phyloP scores from a whole-genome alignment of 1,140 invertebrate genomes.

The Parasteatoda tepidariorum region DNA sequence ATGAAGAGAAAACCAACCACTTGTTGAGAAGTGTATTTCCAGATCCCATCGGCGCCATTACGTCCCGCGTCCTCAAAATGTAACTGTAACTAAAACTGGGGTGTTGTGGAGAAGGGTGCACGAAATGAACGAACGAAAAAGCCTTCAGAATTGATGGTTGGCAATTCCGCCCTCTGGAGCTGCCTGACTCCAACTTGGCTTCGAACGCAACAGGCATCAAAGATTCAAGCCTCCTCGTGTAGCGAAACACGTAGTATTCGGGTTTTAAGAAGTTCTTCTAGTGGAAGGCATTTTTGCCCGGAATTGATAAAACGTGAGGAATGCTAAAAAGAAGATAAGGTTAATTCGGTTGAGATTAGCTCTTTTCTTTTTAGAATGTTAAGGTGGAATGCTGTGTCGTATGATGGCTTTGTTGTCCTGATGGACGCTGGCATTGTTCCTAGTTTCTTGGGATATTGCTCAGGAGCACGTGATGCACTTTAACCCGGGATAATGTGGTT shows the following conservation, averaged over 20 bases:
- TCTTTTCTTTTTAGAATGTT: not conserved
- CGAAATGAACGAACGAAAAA: not conserved
- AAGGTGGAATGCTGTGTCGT: not conserved
- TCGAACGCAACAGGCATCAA: constrained; percentile 25
- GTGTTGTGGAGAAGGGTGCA: not conserved
- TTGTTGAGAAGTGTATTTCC: constrained; percentile 15
- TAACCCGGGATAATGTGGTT: not conserved
- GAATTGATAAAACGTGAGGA: not conserved
- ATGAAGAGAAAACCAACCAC: not conserved
- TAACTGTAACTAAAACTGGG: not conserved
- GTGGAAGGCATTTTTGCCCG: not conserved
- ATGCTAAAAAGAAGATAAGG: not conserved
- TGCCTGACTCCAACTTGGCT: not conserved
- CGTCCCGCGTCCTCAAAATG: not conserved
- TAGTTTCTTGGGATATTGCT: not conserved
- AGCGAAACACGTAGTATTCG: constrained; percentile 5
- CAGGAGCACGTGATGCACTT: not conserved
- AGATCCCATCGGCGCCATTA: constrained; percentile 29
- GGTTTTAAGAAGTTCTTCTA: not conserved
- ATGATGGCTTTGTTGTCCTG: not conserved
- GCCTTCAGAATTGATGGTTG: constrained; percentile 6
- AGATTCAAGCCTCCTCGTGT: not conserved
- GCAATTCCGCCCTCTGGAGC: not conserved
- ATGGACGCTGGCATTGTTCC: not conserved
- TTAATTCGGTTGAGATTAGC: not conserved